Evolutionary conservation across 2,113 vertebrate genomes (phyloP).

Genomic region (Pelobates fuscus): DNA sequence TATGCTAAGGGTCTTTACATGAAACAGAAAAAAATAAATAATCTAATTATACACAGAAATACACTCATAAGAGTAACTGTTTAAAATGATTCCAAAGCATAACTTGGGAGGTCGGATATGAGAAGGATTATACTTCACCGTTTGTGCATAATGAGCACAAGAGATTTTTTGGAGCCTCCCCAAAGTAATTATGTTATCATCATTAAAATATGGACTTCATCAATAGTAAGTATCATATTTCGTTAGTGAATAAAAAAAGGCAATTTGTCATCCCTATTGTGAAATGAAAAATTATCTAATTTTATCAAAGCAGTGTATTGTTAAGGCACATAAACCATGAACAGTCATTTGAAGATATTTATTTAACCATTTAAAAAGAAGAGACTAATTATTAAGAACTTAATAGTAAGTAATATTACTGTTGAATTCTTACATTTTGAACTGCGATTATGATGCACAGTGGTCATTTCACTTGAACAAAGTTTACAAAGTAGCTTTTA

Average conservation of each 20-base stretch:
- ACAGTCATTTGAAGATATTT: too few species aligned
- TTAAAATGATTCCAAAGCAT: conserved; percentile 14
- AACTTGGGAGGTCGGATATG: conserved; percentile 9
- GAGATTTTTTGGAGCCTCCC: neutral
- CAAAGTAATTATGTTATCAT: conserved; percentile 14
- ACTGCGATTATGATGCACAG: too few species aligned
- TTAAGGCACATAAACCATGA: too few species aligned
- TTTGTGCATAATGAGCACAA: conserved; percentile 2
- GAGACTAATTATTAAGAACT: too few species aligned
- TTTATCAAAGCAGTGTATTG: too few species aligned
- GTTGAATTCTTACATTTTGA: too few species aligned
- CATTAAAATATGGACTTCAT: neutral
- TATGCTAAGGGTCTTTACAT: neutral
- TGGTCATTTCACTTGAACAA: too few species aligned
- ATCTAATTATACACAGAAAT: neutral
- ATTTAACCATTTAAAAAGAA: too few species aligned
- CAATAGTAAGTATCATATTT: neutral
- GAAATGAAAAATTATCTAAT: too few species aligned
- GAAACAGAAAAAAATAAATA: conserved; percentile 23
- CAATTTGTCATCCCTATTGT: too few species aligned
- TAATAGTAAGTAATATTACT: too few species aligned
- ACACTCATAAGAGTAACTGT: neutral
- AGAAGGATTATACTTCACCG: conserved; percentile 1
- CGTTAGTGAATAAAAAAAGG: neutral
- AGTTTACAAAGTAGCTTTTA: too few species aligned